Evolutionary conservation across 2,113 vertebrate genomes (phyloP).

Genomic region (Paradoxurus hermaphroditus): DNA sequence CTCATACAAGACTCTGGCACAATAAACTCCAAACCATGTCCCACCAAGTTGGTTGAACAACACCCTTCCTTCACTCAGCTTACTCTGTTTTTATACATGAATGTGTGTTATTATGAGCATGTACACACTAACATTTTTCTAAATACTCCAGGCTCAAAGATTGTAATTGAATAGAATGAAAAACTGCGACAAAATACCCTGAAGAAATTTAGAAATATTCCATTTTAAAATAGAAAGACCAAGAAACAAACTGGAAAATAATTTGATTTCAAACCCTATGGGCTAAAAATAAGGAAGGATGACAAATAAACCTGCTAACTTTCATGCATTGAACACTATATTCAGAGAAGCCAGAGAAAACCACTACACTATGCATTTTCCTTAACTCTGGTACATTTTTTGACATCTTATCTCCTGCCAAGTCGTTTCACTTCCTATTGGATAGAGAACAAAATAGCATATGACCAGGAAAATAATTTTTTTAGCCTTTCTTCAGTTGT

Average conservation of each 20-base stretch:
- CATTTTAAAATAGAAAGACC: background rate
- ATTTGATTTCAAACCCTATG: background rate
- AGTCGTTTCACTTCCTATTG: background rate
- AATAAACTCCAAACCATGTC: background rate
- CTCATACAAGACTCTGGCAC: background rate
- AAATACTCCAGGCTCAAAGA: background rate
- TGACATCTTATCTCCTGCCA: background rate
- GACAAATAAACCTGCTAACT: background rate
- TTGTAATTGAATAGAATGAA: background rate
- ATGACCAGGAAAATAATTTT: background rate
- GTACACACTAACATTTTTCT: background rate
- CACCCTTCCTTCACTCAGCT: background rate
- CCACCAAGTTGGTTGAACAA: background rate
- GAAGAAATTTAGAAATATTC: background rate
- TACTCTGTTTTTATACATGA: rapidly evolving
- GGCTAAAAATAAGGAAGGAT: background rate
- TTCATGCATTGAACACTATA: background rate
- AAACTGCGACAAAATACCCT: background rate
- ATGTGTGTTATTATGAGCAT: background rate
- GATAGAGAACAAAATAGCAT: background rate
- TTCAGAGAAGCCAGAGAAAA: background rate
- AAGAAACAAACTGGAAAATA: background rate
- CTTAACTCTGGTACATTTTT: background rate
- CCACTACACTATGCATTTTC: background rate
- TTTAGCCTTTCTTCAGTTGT: background rate